These are phyloP conservation scores for Frieseomelitta varia DNA, from an alignment of 1,140 invertebrate genomes.

Conservation along the genomic window DNA sequence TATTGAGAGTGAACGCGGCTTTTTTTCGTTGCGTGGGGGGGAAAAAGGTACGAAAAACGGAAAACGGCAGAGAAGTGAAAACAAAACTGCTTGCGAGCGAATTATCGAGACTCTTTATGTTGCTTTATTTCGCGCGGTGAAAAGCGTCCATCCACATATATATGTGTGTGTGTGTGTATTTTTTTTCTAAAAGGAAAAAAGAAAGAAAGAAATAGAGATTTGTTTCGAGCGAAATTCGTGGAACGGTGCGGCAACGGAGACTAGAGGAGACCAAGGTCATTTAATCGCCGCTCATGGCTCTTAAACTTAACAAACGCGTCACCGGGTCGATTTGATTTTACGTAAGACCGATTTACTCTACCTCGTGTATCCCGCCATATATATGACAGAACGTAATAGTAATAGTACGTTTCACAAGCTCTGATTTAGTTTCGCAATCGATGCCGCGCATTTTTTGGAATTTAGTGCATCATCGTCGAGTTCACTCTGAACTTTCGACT, in stretches of 20 bases:
- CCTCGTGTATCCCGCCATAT: background rate
- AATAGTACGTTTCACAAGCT: background rate
- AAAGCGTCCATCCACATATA: background rate
- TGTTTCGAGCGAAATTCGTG: background rate
- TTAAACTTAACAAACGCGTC: conserved; percentile 39
- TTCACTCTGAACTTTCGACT: no score
- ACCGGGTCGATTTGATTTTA: conserved; percentile 33
- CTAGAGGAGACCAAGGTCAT: conserved; percentile 10
- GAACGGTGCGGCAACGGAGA: background rate
- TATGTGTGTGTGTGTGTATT: background rate
- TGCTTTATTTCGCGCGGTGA: background rate
- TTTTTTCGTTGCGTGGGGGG: background rate
- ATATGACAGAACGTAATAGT: background rate
- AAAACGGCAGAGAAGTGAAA: background rate
- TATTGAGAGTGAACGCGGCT: conserved; percentile 11
- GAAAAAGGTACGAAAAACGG: background rate
- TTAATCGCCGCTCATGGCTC: conserved; percentile 26
- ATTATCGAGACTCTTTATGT: background rate
- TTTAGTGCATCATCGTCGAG: no score
- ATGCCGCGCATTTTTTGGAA: no score
- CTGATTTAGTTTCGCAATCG: background rate
- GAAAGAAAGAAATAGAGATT: background rate
- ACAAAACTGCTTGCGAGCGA: background rate
- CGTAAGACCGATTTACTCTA: conserved; percentile 10
- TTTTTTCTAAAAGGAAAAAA: background rate